Percentiles rank a stretch among this genome's conserved stretches.
Conservation (phyloP, 2,797 vertebrate species). For the Pipistrellus pipistrellus region DNA sequence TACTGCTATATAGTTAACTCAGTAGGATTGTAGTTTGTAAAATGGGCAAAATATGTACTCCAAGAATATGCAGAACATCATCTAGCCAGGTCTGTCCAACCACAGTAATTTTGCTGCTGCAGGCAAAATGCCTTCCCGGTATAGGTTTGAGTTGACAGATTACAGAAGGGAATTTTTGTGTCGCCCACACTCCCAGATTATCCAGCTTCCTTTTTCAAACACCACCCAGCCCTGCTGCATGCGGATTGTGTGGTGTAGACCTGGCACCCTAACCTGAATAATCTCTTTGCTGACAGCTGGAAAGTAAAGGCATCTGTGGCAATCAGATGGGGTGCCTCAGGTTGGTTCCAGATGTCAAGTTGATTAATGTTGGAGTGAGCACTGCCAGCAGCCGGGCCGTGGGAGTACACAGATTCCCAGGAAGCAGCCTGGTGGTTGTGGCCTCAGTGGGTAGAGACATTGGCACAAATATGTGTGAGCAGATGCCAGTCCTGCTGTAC, state of each 20-base stretch:
- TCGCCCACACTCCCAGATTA: slow-evolving; percentile 51
- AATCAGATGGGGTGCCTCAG: slow-evolving; percentile 46
- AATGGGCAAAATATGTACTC: slow-evolving; percentile 50
- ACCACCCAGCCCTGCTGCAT: background rate
- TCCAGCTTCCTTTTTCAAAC: background rate
- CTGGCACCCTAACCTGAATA: slow-evolving; percentile 39
- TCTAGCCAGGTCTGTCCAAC: slow-evolving; percentile 21
- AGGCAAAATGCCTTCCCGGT: slow-evolving; percentile 51
- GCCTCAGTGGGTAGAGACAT: background rate
- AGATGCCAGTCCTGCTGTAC: background rate
- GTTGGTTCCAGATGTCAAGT: slow-evolving; percentile 67
- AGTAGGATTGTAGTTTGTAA: slow-evolving; percentile 23
- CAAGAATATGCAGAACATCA: background rate
- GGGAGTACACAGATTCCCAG: background rate
- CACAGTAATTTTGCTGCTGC: slow-evolving; percentile 61
- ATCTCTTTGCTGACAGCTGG: slow-evolving; percentile 72
- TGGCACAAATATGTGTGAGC: background rate
- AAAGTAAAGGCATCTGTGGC: slow-evolving; percentile 67
- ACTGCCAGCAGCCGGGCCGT: slow-evolving; percentile 42
- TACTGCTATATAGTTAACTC: background rate
- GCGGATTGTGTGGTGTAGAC: slow-evolving; percentile 1
- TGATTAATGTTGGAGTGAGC: slow-evolving; percentile 62
- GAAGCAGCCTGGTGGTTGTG: slow-evolving; percentile 40
- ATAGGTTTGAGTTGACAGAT: slow-evolving; percentile 58
- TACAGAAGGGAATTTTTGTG: slow-evolving; percentile 38